These are phyloP conservation scores for Ptychoptera contaminata DNA, from an alignment of 2,888 invertebrate species.

Conservation along the genomic window DNA sequence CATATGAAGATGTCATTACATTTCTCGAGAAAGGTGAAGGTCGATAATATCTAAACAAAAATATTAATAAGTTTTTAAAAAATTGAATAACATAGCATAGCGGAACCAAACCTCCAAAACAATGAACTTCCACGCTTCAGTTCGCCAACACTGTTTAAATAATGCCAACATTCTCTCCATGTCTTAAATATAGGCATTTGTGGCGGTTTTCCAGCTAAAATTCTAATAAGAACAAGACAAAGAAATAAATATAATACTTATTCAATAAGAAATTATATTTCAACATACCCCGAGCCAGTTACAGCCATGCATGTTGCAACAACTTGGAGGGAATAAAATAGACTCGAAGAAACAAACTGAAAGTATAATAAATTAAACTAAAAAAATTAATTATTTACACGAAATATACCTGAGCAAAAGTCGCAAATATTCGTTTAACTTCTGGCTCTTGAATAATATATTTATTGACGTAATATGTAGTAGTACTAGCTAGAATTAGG, in stretches of 20 bases:
- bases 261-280: background rate
- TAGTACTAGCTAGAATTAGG: conserved; percentile 56
- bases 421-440: conserved; percentile 38
- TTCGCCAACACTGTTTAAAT: conserved; percentile 56
- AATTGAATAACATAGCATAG: background rate
- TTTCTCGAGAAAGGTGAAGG: background rate
- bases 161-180: conserved; percentile 75
- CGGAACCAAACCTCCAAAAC: conserved; percentile 23
- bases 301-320: conserved; percentile 86
- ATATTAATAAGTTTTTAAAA: background rate
- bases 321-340: conserved; percentile 86
- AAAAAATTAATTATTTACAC: conserved; percentile 5
- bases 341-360: conserved; percentile 61
- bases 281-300: conserved; percentile 49
- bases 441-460: conserved; percentile 63
- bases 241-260: background rate
- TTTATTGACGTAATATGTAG: conserved; percentile 64
- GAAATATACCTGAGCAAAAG: conserved; percentile 23
- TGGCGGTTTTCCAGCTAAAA: conserved; percentile 69
- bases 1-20: background rate
- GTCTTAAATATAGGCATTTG: conserved; percentile 65
- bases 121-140: conserved; percentile 76
- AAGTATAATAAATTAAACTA: conserved; percentile 11
- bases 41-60: background rate
- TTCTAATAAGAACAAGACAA: conserved; percentile 32